Base-by-base conservation (phyloP, 2,797 vertebrate genomes). In the Chrosomus eos region DNA sequence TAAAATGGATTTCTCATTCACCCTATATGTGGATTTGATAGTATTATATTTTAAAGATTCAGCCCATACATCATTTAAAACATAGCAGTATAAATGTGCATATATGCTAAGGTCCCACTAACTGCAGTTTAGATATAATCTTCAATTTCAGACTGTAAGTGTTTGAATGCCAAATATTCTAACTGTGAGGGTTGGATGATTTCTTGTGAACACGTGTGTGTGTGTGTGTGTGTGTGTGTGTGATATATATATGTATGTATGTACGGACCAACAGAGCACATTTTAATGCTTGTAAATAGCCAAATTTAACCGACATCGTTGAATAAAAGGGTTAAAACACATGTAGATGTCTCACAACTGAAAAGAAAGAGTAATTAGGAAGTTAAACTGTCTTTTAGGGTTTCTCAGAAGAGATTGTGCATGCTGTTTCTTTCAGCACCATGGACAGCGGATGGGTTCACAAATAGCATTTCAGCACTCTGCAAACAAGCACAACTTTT, bases 371-470 rank as follows among this genome's bases (percentile, higher is more conserved):
- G 40, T 48, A 18, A 33, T 48, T 26, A 73, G 60, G 31, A 40
- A 36, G 45, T 67, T 14, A 23, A 67, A 66, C 13, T 67, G 53
- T 64, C 26, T 11, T 58, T 58, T 58, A 58, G 55, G 8, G 7
- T 43, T 23, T 51, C 31, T 75, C 7, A 16, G 26, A 31, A 51
- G 72, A 40, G 26, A 72, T 73, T 53, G 19, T 13, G 28, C 73
- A 33, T 80, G 73, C 55, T 67, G 45, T 62, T 33, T 11, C 23
- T 68, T 84, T 87, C 86, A 87, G 86, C 21, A 80, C 86, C 86
- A 85, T 21, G 86, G 86, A 79, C 80, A 87, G 86, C 33, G 58
- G 62, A 28, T 40, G 13, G 2, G 3, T 73, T 43, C 55, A 62
- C 26, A 48, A 64, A 72, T 53, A 83, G 82, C 48, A 43, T 78